A percentile compares a stretch with the other conserved stretches of the same genome.
Evolutionary conservation across 2,113 vertebrate species (phyloP).

Genomic region (Colossoma macropomum): DNA sequence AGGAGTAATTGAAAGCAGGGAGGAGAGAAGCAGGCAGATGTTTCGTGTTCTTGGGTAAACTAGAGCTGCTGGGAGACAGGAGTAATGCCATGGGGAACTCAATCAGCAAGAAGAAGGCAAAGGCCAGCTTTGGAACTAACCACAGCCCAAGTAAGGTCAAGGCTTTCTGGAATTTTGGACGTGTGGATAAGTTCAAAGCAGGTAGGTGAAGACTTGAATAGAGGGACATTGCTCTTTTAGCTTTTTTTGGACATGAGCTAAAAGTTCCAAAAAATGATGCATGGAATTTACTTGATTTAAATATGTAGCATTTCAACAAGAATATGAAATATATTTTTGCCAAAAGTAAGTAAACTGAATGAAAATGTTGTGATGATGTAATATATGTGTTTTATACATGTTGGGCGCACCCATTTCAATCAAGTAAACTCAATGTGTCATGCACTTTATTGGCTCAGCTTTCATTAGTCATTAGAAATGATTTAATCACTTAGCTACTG

Average conservation of each 20-base stretch:
- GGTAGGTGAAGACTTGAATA: conserved; percentile 70
- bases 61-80: conserved; percentile 43
- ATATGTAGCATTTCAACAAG: neutral
- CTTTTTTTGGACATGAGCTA: too few species aligned
- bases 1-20: neutral
- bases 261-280: too few species aligned
- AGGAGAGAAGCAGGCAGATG: conserved; percentile 1
- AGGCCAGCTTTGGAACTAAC: conserved; percentile 41
- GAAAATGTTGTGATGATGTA: too few species aligned
- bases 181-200: conserved; percentile 75
- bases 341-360: too few species aligned
- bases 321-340: too few species aligned
- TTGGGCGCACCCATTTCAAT: too few species aligned
- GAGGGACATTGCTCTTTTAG: too few species aligned
- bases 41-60: conserved; percentile 39
- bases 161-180: conserved; percentile 82
- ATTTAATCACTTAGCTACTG: neutral
- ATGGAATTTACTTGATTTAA: neutral
- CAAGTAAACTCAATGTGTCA: too few species aligned
- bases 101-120: conserved; percentile 83
- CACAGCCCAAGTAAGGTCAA: conserved; percentile 64
- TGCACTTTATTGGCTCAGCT: neutral
- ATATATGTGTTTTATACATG: too few species aligned
- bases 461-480: neutral
- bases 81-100: conserved; percentile 85